A percentile compares a stretch with the other conserved stretches of the same genome.
Evolutionary conservation across 2,888 invertebrate species (phyloP).

Genomic region (Temnothorax ravouxi): DNA sequence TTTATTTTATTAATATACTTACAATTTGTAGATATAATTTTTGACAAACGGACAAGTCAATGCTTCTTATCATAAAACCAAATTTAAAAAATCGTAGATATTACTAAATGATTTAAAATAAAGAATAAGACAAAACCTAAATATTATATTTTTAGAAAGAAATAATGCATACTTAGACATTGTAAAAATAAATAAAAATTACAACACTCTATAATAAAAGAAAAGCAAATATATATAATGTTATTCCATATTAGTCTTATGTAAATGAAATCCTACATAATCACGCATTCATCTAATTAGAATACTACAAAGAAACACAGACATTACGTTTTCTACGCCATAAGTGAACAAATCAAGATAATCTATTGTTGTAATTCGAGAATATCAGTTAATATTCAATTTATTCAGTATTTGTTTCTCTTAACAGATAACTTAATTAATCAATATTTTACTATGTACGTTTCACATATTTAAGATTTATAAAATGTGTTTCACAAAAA

Average conservation of each 20-base stretch:
- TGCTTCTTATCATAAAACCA: slow-evolving; percentile 16
- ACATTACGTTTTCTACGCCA: slow-evolving; percentile 2
- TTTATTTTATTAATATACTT: background rate
- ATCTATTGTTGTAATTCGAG: background rate
- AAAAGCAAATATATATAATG: background rate
- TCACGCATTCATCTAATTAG: background rate
- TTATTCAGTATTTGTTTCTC: background rate
- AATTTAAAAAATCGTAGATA: slow-evolving; percentile 1
- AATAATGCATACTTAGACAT: slow-evolving; percentile 13
- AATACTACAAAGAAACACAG: slow-evolving; percentile 7
- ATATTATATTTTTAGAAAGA: background rate
- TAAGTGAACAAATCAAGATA: slow-evolving; percentile 43
- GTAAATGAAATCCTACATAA: background rate
- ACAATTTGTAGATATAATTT: slow-evolving; percentile 18
- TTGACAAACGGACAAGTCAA: background rate
- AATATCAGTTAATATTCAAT: background rate
- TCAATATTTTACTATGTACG: slow-evolving; percentile 5
- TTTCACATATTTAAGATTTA: slow-evolving; percentile 13
- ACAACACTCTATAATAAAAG: slow-evolving; percentile 15
- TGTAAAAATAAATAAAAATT: slow-evolving; percentile 10
- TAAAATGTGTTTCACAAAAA: background rate
- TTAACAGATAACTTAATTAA: background rate
- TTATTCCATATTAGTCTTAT: slow-evolving; percentile 3
- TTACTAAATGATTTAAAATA: background rate
- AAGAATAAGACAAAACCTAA: background rate